These are phyloP conservation scores for Allobates femoralis DNA, from an alignment of 2,797 vertebrate genomes.

Conservation along the genomic window DNA sequence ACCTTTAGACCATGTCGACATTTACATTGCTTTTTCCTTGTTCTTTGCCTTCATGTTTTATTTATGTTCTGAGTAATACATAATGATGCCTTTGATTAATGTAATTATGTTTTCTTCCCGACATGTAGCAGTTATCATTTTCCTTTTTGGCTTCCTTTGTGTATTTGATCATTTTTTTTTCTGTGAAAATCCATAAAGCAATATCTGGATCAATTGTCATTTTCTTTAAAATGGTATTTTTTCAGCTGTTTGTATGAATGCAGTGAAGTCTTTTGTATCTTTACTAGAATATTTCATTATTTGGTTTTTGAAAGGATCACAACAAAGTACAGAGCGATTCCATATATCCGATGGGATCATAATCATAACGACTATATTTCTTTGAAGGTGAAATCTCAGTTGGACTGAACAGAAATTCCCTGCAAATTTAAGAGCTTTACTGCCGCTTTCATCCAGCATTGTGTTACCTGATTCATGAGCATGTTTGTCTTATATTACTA, in stretches of 20 bases:
- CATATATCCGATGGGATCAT: background rate
- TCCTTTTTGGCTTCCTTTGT: background rate
- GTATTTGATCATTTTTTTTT: background rate
- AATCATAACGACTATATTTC: background rate
- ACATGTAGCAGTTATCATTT: background rate
- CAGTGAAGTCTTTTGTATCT: background rate
- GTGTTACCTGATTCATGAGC: background rate
- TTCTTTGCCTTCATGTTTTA: background rate
- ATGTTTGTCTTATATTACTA: background rate
- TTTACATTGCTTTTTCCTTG: background rate
- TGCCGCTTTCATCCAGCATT: background rate
- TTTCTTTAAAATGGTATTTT: background rate
- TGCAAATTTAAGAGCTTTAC: background rate
- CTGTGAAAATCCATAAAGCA: background rate
- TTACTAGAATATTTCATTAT: background rate
- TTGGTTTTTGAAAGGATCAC: background rate
- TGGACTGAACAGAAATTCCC: background rate
- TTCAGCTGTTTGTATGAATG: background rate
- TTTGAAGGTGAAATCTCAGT: background rate
- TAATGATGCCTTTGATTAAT: conserved; percentile 16
- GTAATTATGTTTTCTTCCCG: conserved; percentile 5
- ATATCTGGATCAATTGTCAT: background rate
- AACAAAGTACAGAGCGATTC: background rate
- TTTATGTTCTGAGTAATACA: conserved; percentile 3
- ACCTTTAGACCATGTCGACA: background rate